Conservation (phyloP, 2,113 vertebrate species). For the Rhea pennata region DNA sequence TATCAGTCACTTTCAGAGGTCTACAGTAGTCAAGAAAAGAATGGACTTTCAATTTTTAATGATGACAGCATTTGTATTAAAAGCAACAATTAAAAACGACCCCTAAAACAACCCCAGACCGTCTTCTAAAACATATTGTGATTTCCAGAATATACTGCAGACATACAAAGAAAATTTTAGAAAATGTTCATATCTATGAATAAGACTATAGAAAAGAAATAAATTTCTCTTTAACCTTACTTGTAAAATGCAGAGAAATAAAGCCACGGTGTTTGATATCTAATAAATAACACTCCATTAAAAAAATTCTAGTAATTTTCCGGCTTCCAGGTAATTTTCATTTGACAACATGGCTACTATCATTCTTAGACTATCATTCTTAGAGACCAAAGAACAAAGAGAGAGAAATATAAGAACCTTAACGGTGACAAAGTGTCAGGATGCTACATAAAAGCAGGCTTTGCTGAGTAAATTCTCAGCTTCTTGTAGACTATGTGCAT, state of each 20-base stretch:
- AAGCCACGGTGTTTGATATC: neutral
- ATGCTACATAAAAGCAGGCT: neutral
- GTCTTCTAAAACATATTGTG: neutral
- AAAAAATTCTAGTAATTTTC: neutral
- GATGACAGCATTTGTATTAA: neutral
- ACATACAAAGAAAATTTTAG: neutral
- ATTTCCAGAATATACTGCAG: neutral
- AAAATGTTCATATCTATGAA: neutral
- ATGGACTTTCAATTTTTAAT: neutral
- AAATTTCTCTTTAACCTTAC: neutral
- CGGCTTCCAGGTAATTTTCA: neutral
- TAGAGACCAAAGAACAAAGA: neutral
- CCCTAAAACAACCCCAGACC: neutral
- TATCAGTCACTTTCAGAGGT: neutral
- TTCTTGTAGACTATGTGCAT: neutral
- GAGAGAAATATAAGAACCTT: neutral
- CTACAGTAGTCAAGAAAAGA: neutral
- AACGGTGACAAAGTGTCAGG: neutral
- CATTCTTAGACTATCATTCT: neutral
- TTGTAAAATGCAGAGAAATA: neutral
- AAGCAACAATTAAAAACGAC: fast-evolving
- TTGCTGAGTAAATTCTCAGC: neutral
- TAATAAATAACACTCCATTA: neutral
- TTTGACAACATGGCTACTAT: neutral
- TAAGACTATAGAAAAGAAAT: neutral